Percentiles rank a stretch among this genome's conserved stretches.
Conservation (phyloP, 2,113 vertebrate genomes). For the Nothoprocta pentlandii region DNA sequence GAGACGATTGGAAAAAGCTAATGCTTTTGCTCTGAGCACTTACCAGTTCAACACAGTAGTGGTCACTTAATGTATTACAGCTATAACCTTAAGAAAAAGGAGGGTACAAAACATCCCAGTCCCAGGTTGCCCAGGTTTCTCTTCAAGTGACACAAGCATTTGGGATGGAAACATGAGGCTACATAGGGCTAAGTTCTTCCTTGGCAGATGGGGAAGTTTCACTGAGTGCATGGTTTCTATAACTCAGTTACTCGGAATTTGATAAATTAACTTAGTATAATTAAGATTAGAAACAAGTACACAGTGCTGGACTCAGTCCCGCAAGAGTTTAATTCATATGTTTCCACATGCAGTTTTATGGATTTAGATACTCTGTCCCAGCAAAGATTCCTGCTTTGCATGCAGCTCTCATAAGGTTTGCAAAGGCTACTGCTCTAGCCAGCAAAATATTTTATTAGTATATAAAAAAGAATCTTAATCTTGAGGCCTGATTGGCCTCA, state of each 20-base stretch:
- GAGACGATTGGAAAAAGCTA: neutral
- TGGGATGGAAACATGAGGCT: neutral
- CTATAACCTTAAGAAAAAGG: neutral
- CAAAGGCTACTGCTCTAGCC: neutral
- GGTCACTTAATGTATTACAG: neutral
- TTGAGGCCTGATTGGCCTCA: neutral
- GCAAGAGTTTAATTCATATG: rapidly evolving
- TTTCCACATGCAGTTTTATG: neutral
- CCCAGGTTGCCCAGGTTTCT: neutral
- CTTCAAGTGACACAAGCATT: neutral
- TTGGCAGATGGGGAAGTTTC: neutral
- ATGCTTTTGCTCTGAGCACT: neutral
- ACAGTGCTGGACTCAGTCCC: neutral
- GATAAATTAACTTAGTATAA: neutral
- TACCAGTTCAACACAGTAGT: neutral
- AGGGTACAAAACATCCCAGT: neutral
- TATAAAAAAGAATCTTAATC: neutral
- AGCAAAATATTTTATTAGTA: neutral
- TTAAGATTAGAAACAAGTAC: neutral
- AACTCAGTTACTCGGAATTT: neutral
- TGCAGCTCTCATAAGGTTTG: neutral
- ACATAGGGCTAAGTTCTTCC: rapidly evolving
- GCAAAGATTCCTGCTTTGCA: neutral
- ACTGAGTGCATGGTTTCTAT: neutral
- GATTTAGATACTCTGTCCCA: neutral